Conservation (phyloP, 1,140 invertebrate genomes). For the Lepidurus packardi region DNA sequence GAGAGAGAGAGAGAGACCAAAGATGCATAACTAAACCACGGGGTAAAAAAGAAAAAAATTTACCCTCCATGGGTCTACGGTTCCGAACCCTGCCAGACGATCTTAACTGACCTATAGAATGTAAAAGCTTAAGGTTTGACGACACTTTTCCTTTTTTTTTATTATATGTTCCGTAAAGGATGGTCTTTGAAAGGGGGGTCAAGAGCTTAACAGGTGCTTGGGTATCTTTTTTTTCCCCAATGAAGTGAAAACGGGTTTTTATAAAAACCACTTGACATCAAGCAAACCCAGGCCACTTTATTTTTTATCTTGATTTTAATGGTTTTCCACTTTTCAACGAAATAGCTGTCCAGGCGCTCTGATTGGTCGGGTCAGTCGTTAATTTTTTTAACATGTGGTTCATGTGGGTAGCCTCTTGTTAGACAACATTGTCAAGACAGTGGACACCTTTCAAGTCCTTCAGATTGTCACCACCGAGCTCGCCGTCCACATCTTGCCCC, state of each 20-base stretch:
- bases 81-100: too few relatives aligned
- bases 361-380: not conserved
- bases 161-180: not conserved
- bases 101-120: too few relatives aligned
- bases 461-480: slow-evolving; percentile 16
- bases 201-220: slow-evolving; percentile 1
- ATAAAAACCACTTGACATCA: slow-evolving; percentile 22
- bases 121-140: too few relatives aligned
- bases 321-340: not conserved
- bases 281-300: not conserved
- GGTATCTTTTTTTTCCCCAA: not conserved
- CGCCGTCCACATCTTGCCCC: not conserved
- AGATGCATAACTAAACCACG: too few relatives aligned
- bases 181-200: not conserved
- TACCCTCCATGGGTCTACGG: too few relatives aligned
- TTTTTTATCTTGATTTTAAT: not conserved
- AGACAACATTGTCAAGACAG: slow-evolving; percentile 6
- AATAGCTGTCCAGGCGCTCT: not conserved
- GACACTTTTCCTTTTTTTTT: not conserved
- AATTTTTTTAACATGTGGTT: slow-evolving; percentile 22
- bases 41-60: too few relatives aligned
- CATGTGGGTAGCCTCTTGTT: slow-evolving; percentile 13
- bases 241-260: not conserved
- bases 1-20: not conserved
- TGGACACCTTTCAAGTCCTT: not conserved